A percentile compares a stretch with the other conserved stretches of the same genome.
Evolutionary conservation across 1,140 invertebrate genomes (phyloP).

Genomic region (Subanguina moxae): DNA sequence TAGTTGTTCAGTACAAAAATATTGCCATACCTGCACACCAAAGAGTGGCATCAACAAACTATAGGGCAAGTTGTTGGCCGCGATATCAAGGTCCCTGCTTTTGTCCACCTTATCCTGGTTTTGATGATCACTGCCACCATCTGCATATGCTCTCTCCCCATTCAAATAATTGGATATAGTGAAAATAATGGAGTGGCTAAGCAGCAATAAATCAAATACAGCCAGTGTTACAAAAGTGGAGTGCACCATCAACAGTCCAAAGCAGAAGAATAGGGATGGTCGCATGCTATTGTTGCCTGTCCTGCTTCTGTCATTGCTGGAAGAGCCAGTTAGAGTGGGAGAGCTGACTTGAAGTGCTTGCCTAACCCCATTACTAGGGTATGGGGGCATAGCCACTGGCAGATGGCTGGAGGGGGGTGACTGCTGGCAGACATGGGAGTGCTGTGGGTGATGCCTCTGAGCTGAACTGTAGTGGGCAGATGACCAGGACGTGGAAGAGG

Average conservation of each 20-base stretch:
- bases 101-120: neutral
- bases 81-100: neutral
- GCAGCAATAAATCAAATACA: constrained; percentile 19
- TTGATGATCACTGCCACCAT: neutral
- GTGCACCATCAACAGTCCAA: constrained; percentile 27
- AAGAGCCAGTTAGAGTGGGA: too few relatives aligned
- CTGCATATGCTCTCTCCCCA: neutral
- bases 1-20: constrained; percentile 5
- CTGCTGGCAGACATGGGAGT: neutral
- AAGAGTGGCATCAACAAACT: constrained; percentile 2
- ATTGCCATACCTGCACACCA: constrained; percentile 13
- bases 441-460: too few relatives aligned
- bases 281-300: too few relatives aligned
- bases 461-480: too few relatives aligned
- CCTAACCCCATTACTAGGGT: neutral
- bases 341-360: neutral
- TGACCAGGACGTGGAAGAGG: too few relatives aligned
- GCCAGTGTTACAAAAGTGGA: constrained; percentile 26
- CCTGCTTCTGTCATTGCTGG: neutral
- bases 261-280: neutral
- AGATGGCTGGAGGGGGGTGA: neutral
- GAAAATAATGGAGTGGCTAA: constrained; percentile 18
- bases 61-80: neutral
- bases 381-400: neutral
- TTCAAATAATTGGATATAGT: constrained; percentile 23